Percentiles rank a stretch among this genome's conserved stretches.
These are phyloP conservation scores for Tylochromis polylepis DNA, from an alignment of 2,113 vertebrate genomes.

Conservation along the genomic window DNA sequence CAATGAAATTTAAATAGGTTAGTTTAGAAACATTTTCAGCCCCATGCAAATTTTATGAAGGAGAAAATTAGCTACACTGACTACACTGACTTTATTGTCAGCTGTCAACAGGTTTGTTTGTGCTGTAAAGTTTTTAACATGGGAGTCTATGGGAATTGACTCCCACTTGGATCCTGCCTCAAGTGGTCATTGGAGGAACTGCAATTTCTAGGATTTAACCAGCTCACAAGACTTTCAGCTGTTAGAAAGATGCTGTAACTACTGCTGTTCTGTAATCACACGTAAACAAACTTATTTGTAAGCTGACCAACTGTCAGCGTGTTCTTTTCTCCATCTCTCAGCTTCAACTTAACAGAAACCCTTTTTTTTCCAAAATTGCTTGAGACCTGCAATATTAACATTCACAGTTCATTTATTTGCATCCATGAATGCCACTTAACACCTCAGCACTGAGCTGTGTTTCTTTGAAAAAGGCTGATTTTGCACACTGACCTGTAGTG, in stretches of 20 bases:
- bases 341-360: background rate
- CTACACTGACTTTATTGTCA: accelerated
- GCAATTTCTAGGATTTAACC: background rate
- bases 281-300: background rate
- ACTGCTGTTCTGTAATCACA: accelerated
- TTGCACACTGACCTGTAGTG: background rate
- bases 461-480: background rate
- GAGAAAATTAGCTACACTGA: background rate
- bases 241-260: background rate
- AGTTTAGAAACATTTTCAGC: background rate
- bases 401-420: background rate
- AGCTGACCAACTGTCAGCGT: background rate
- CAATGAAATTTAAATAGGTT: background rate
- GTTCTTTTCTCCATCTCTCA: background rate
- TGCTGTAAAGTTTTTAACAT: background rate
- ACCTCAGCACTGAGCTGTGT: background rate
- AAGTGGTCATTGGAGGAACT: accelerated
- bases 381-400: background rate
- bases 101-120: background rate
- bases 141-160: accelerated
- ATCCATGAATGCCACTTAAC: accelerated
- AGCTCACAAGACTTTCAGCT: background rate
- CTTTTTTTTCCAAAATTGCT: background rate
- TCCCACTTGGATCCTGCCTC: background rate
- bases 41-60: background rate